Conservation (phyloP, 2,888 invertebrate genomes). For the Lithodes maja region DNA sequence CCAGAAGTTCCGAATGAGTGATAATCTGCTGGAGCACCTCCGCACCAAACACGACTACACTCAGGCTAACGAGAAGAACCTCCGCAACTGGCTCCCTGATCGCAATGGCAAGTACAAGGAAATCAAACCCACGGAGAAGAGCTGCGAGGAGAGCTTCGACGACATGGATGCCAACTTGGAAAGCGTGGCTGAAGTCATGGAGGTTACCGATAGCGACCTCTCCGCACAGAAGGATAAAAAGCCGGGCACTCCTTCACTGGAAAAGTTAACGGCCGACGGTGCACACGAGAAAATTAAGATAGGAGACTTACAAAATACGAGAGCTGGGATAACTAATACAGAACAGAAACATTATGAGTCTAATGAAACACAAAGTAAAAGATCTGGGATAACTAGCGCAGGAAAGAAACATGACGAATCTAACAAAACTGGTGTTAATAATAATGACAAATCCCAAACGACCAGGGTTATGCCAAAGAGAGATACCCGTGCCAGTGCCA, state of each 20-base stretch:
- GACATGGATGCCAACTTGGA: slow-evolving; percentile 45
- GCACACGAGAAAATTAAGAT: not conserved
- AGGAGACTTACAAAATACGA: not conserved
- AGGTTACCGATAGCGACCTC: slow-evolving; percentile 45
- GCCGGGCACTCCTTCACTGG: not conserved
- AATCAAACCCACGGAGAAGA: slow-evolving; percentile 25
- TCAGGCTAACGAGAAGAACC: slow-evolving; percentile 37
- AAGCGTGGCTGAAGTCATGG: slow-evolving; percentile 56
- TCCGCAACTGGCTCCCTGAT: slow-evolving; percentile 53
- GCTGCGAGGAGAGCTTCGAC: slow-evolving; percentile 50
- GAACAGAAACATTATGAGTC: too few species aligned
- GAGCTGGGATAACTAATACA: not conserved
- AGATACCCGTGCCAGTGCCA: too few species aligned
- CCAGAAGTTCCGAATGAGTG: slow-evolving; percentile 38
- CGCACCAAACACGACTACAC: slow-evolving; percentile 16
- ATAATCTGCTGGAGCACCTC: slow-evolving; percentile 47
- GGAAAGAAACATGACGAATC: not conserved
- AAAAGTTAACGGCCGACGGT: not conserved
- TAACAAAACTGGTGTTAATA: not conserved
- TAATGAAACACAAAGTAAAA: too few species aligned
- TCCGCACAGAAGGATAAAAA: slow-evolving; percentile 14
- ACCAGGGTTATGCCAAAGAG: too few species aligned
- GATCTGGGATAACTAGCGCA: not conserved
- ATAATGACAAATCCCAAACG: not conserved
- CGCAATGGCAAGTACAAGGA: slow-evolving; percentile 52